phyloP scores from a whole-genome alignment of 2,113 vertebrate species.

The Plotosus lineatus region DNA sequence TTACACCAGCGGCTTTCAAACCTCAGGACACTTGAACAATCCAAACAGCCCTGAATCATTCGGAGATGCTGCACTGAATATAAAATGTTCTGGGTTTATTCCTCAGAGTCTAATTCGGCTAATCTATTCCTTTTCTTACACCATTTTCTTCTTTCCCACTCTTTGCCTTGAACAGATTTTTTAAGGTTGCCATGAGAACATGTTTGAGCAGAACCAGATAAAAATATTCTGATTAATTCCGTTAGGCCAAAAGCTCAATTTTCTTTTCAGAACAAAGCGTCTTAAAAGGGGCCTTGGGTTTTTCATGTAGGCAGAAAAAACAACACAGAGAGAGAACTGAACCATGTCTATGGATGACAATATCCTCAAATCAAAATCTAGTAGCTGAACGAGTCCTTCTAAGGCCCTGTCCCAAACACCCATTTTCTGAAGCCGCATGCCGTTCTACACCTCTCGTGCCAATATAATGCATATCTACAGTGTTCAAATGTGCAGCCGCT shows the following conservation, averaged over 20 bases:
- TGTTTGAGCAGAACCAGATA: background rate
- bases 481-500: background rate
- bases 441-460: too few relatives aligned
- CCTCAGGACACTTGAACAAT: background rate
- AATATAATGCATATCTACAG: background rate
- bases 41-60: background rate
- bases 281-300: background rate
- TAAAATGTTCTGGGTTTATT: background rate
- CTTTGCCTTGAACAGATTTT: background rate
- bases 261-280: background rate
- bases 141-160: background rate
- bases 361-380: background rate
- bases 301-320: background rate
- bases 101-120: background rate
- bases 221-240: slow-evolving; percentile 22
- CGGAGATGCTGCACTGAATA: background rate
- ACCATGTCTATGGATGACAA: background rate
- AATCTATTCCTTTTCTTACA: background rate
- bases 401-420: background rate
- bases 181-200: slow-evolving; percentile 22
- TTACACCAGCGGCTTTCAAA: background rate
- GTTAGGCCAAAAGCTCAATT: background rate
- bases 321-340: background rate
- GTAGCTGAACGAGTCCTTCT: background rate
- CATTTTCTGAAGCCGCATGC: background rate